These are phyloP conservation scores for Strix uralensis DNA, from an alignment of 2,113 vertebrate genomes.

Conservation along the genomic window DNA sequence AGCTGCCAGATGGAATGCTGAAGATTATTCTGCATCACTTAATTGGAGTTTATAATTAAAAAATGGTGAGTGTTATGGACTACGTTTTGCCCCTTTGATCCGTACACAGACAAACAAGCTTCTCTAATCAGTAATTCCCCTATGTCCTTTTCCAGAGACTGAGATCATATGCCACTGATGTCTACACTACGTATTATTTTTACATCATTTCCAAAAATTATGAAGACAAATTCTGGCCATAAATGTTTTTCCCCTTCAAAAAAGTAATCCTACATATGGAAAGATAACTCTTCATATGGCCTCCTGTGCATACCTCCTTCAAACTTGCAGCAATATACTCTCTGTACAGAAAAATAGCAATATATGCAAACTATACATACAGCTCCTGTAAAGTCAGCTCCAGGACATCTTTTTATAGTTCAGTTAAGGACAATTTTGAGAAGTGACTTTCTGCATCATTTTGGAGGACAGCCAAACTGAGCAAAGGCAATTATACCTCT, in stretches of 20 bases:
- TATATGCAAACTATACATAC: neutral
- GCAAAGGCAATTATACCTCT: neutral
- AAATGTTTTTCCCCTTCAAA: neutral
- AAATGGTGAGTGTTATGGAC: constrained; percentile 11
- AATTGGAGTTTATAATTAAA: constrained; percentile 65
- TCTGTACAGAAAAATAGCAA: neutral
- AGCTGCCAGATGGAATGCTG: constrained; percentile 52
- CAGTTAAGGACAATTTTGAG: neutral
- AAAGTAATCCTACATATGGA: neutral
- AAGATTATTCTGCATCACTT: constrained; percentile 55
- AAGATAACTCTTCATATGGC: neutral
- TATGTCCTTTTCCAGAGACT: neutral
- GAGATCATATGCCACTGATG: neutral
- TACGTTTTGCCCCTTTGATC: constrained; percentile 9
- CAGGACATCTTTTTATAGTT: neutral
- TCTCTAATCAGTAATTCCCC: constrained; percentile 20
- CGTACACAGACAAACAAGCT: constrained; percentile 32
- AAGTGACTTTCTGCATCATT: neutral
- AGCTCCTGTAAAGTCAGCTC: neutral
- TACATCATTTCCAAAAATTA: neutral
- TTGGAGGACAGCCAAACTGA: neutral
- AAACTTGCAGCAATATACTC: neutral
- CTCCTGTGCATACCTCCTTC: neutral
- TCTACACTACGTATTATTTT: neutral
- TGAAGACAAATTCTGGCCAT: neutral